These are phyloP conservation scores for Acropora yongei DNA, from an alignment of 64 coral and sea anemone species.

Conservation along the genomic window DNA sequence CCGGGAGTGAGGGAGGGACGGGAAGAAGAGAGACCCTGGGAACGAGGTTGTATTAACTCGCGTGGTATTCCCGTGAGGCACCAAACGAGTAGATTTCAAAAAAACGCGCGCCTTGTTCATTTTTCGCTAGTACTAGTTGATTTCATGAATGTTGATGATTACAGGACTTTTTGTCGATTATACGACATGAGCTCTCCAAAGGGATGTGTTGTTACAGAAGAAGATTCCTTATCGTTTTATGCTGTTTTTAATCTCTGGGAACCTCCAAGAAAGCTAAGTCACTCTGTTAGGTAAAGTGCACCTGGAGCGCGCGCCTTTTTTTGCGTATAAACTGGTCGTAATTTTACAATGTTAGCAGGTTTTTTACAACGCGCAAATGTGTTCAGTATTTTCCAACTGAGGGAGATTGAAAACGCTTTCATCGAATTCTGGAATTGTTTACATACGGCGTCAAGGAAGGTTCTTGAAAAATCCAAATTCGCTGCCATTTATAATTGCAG, in stretches of 20 bases:
- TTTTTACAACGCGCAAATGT: neutral
- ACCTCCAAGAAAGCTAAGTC: conserved; percentile 50
- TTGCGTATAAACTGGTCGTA: too few relatives aligned
- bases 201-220: neutral
- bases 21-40: neutral
- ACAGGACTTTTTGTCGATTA: conserved; percentile 59
- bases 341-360: too few relatives aligned
- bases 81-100: neutral
- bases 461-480: too few relatives aligned
- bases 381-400: neutral
- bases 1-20: too few relatives aligned
- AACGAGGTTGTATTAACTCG: neutral
- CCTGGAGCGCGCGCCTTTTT: too few relatives aligned
- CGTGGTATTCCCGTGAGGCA: conserved; percentile 6
- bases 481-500: too few relatives aligned
- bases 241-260: conserved; percentile 62
- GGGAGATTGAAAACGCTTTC: too few relatives aligned
- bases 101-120: conserved; percentile 18
- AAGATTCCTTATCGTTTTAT: conserved; percentile 21
- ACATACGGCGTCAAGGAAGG: too few relatives aligned
- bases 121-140: neutral
- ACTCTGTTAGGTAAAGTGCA: neutral
- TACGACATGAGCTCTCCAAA: conserved; percentile 60
- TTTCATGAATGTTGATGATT: conserved; percentile 16
- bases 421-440: too few relatives aligned